Evolutionary conservation across 1,140 invertebrate genomes (phyloP), one percentile per base, ranked within the genome.

Genomic region (Lucilia cuprina): DNA sequence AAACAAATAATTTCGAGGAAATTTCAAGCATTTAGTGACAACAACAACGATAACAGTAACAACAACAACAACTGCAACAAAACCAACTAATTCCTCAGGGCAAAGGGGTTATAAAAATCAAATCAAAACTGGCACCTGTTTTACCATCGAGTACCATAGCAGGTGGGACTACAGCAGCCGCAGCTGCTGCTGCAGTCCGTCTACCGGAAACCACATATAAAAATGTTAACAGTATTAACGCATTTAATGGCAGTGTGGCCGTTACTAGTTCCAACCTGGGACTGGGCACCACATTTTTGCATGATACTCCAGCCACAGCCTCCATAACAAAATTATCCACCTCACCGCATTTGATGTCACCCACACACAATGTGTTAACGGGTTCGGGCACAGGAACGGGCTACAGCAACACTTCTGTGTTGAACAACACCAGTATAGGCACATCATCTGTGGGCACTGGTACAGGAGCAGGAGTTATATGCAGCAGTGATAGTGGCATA

Each of bases 401-500:
- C 9, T 21, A 82, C 19, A 14, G 82, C 19, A 70, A 74, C 34
- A 0, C 13, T 3, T 41, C 80, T 80, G 77, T 14, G 14, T 10
- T 19, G n/a, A 30, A 49, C 75, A 80, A 75, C 75, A 77, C 47
- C 70, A 83, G 70, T 17, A 82, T 50, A 9, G 75, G 77, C n/a
- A 80, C n/a, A 80, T 13, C 55, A 35, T 13, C 55, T 2, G 55
- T 35, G 77, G 47, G 12, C 9, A 30, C 25, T 30, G 25, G 50
- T 30, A 19, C 82, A 83, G 60, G 75, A 83, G 9, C 78, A 87
- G 84, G 86, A 87, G 82, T 90, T 74, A 83, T 83, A 34, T 83
- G 82, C 10, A 82, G 88, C 86, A 90, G 89, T 85, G 89, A 90
- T 82, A 90, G 89, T 85, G 89, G 89, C 85, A 90, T 90, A 49